phyloP scores from a whole-genome alignment of 1,140 invertebrate genomes.

The Drosophila mauritiana region DNA sequence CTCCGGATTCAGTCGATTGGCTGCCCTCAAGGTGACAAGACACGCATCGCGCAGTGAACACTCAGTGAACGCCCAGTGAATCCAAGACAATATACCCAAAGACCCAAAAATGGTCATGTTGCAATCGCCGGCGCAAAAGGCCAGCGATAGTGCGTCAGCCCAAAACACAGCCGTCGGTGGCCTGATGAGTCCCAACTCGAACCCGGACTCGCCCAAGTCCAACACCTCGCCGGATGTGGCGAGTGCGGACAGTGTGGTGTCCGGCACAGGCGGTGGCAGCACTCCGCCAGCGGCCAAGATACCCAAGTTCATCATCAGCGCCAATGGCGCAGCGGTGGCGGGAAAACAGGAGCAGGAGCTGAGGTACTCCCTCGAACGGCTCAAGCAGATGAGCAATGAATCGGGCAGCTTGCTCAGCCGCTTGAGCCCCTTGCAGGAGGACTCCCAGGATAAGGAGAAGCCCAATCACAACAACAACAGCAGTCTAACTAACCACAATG shows the following conservation, averaged over 20 bases:
- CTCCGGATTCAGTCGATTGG: slow-evolving; percentile 78
- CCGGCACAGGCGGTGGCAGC: slow-evolving; percentile 13
- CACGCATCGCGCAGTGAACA: slow-evolving; percentile 56
- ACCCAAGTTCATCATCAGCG: slow-evolving; percentile 75
- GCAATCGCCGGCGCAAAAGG: slow-evolving; percentile 79
- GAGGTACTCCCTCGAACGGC: slow-evolving; percentile 75
- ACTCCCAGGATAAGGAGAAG: slow-evolving; percentile 59
- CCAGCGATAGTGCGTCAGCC: slow-evolving; percentile 53
- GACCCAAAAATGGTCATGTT: slow-evolving; percentile 80
- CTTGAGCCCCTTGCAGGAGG: slow-evolving; percentile 67
- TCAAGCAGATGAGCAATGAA: slow-evolving; percentile 82
- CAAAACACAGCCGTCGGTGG: slow-evolving; percentile 61
- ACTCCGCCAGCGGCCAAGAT: slow-evolving; percentile 60
- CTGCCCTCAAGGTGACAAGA: slow-evolving; percentile 80
- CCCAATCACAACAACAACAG: slow-evolving; percentile 48
- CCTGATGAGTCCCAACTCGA: slow-evolving; percentile 80
- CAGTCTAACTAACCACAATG: slow-evolving; percentile 37
- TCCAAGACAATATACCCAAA: slow-evolving; percentile 13
- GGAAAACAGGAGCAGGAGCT: slow-evolving; percentile 67
- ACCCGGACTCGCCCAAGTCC: slow-evolving; percentile 81
- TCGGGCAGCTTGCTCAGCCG: slow-evolving; percentile 61
- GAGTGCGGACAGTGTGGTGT: slow-evolving; percentile 17
- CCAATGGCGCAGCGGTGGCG: slow-evolving; percentile 34
- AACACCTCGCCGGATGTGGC: slow-evolving; percentile 72
- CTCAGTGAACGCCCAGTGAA: slow-evolving; percentile 14